phyloP scores from a whole-genome alignment of 1,140 invertebrate genomes.

The Belonocnema kinseyi region DNA sequence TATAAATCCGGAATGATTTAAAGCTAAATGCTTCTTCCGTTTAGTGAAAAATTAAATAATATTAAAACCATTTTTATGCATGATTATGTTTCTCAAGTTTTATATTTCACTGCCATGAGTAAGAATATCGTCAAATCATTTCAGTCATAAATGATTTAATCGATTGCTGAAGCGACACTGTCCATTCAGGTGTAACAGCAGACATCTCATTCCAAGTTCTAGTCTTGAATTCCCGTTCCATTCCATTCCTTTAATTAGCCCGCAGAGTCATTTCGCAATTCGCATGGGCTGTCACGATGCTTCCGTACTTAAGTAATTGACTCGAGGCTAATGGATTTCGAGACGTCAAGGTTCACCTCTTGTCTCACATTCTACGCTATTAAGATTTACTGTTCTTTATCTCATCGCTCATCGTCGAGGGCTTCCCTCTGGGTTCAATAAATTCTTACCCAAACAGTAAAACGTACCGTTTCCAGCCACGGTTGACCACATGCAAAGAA shows the following conservation, averaged over 20 bases:
- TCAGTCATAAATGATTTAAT: background rate
- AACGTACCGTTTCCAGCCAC: slow-evolving; percentile 2
- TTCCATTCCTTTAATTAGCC: slow-evolving; percentile 35
- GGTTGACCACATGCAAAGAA: background rate
- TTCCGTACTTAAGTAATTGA: slow-evolving; percentile 49
- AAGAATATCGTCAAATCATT: background rate
- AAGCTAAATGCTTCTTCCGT: no score
- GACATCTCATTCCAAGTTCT: slow-evolving; percentile 17
- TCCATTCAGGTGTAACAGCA: slow-evolving; percentile 1
- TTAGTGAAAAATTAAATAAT: no score
- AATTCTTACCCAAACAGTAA: slow-evolving; percentile 28
- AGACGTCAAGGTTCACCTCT: slow-evolving; percentile 27
- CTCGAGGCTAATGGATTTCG: slow-evolving; percentile 48
- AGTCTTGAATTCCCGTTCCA: slow-evolving; percentile 22
- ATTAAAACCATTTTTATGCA: background rate
- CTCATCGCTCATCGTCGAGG: slow-evolving; percentile 22
- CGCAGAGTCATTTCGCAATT: slow-evolving; percentile 28
- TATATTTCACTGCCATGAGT: background rate
- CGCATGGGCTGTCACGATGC: slow-evolving; percentile 31
- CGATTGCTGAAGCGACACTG: slow-evolving; percentile 2
- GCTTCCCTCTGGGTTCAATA: slow-evolving; percentile 6
- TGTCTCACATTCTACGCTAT: slow-evolving; percentile 2
- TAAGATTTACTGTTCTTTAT: slow-evolving; percentile 29
- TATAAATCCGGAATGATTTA: no score
- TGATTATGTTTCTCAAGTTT: background rate